Evolutionary conservation across 2,113 vertebrate genomes (phyloP), one percentile per base, ranked within the genome.

Genomic region (Callopanchax toddi): DNA sequence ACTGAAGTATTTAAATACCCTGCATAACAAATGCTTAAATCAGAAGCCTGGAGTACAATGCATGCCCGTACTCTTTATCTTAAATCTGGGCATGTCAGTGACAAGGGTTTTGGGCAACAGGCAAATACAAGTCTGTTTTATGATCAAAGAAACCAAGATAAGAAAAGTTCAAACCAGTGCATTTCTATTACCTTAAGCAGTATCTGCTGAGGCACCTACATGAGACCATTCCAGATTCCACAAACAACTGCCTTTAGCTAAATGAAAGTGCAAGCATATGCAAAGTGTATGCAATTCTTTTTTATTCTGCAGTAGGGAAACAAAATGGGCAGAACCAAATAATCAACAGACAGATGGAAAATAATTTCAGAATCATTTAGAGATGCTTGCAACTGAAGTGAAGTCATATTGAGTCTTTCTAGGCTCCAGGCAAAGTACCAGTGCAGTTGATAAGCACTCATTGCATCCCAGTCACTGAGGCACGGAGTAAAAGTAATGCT

Each of bases 321-420:
- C 45, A 74, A 81, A 70, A 71, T 44, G 62, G 65, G 68, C 66
- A 50, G 56, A 56, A 78, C 59, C 70, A 76, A 86, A 81, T 48
- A 81, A 69, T 50, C 11, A 75, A 26, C 62, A 70, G 63, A 73
- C n/a, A 40, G 26, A 52, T 70, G 62, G 42, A 61, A 54, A 74
- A 74, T 71, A 57, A 81, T 81, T 77, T 62, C 60, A 83, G 63
- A 81, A 68, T 83, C n/a, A n/a, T n/a, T 80, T 70, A 25, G 71
- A 70, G 59, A 11, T 67, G 65, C 76, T 62, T 56, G 58, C 66
- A 71, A 76, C 42, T 60, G 10, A 42, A 70, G 20, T 75, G 60
- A 82, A 80, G 66, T 78, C 71, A 79, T 75, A 55, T 63, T 58
- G 62, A 77, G 59, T 55, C 36, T 46, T 76, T 74, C 40, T 61